Evolutionary conservation across 2,113 vertebrate genomes (phyloP).

Genomic region (Otocyon megalotis): DNA sequence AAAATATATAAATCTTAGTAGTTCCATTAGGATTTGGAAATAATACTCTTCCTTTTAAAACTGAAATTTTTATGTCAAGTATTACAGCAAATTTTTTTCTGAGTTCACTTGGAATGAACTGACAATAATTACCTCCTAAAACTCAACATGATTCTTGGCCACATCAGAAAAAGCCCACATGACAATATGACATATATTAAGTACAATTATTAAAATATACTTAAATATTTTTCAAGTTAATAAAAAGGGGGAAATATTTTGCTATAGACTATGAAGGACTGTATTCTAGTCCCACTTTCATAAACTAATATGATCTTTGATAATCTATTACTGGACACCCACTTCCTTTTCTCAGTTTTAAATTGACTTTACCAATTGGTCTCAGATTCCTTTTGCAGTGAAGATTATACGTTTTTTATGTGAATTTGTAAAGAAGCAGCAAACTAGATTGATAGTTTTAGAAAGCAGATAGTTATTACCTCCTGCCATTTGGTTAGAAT

Average conservation of each 20-base stretch:
- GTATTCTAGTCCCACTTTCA: neutral
- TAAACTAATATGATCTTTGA: neutral
- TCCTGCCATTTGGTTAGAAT: neutral
- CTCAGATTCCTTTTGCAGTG: neutral
- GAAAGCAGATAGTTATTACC: neutral
- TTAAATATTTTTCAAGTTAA: neutral
- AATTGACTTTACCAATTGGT: neutral
- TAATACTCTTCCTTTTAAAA: neutral
- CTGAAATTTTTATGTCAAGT: neutral
- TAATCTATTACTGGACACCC: neutral
- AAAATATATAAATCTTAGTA: neutral
- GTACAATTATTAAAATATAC: neutral
- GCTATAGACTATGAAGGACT: neutral
- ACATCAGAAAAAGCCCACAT: neutral
- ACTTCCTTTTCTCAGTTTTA: constrained; percentile 8
- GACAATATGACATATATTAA: neutral
- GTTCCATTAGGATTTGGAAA: neutral
- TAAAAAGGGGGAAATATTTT: neutral
- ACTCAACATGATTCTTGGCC: neutral
- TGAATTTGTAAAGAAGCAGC: neutral
- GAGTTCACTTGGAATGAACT: neutral
- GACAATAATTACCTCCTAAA: neutral
- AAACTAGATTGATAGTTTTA: constrained; percentile 18
- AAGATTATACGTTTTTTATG: constrained; percentile 1
- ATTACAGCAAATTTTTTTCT: neutral